phyloP scores from a whole-genome alignment of 1,140 invertebrate species.

The Megalonaias nervosa region DNA sequence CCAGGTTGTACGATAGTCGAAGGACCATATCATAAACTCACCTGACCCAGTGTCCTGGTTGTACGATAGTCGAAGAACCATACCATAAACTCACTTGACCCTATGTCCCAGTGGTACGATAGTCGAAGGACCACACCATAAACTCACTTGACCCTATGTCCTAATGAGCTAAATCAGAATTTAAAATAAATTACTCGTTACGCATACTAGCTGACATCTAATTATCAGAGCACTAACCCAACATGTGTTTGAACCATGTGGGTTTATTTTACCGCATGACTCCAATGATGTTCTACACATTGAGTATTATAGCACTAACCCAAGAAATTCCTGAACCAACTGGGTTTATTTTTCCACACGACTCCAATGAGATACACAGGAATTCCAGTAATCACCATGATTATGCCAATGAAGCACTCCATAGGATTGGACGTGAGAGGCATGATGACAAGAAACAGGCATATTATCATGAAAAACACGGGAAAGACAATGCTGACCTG shows the following conservation, averaged over 20 bases:
- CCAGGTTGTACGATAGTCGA: too few species aligned
- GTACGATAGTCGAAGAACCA: too few species aligned
- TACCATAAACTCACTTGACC: too few species aligned
- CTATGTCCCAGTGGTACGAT: too few species aligned
- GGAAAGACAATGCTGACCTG: constrained; percentile 77
- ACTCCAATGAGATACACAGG: constrained; percentile 90
- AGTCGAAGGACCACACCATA: too few species aligned
- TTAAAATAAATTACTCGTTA: too few species aligned
- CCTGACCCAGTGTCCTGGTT: too few species aligned
- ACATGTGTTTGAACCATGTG: constrained; percentile 73
- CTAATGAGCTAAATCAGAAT: too few species aligned
- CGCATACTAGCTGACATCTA: too few species aligned
- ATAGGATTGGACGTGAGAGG: constrained; percentile 84
- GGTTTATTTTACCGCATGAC: constrained; percentile 88
- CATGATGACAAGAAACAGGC: constrained; percentile 85
- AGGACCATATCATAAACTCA: too few species aligned
- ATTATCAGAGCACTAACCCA: constrained; percentile 76
- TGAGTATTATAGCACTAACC: constrained; percentile 76
- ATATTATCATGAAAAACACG: constrained; percentile 87
- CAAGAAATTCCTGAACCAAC: constrained; percentile 77
- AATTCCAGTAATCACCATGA: constrained; percentile 89
- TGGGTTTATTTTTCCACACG: constrained; percentile 85
- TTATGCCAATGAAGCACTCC: constrained; percentile 87
- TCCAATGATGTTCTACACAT: constrained; percentile 84
- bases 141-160: too few species aligned